Conservation (phyloP, 2,888 invertebrate species). For the Torymus tubicola region DNA sequence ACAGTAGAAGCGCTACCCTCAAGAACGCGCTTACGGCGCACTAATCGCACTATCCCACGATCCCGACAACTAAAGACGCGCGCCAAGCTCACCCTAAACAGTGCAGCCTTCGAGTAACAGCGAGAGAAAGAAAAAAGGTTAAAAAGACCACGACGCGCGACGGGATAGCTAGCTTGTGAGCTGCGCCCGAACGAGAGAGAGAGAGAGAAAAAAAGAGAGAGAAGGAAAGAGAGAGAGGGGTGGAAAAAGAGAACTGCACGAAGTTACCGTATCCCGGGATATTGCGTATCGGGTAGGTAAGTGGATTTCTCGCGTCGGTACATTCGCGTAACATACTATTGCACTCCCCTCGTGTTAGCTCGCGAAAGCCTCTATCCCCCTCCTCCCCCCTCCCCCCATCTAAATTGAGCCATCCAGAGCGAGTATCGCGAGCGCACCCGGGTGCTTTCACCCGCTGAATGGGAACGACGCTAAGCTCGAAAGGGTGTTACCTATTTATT, state of each 20-base stretch:
- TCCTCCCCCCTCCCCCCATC: conserved; percentile 5
- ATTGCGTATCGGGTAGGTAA: conserved; percentile 65
- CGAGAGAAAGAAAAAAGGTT: conserved; percentile 2
- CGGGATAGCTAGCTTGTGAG: not conserved
- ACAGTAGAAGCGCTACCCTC: no score
- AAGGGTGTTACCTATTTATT: conserved; percentile 65
- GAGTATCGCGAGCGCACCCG: conserved; percentile 30
- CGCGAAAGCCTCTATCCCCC: conserved; percentile 62
- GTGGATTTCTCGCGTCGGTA: conserved; percentile 72
- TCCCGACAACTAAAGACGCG: not conserved
- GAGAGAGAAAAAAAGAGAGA: not conserved
- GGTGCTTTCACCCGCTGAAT: conserved; percentile 33
- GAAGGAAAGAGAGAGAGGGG: conserved; percentile 3
- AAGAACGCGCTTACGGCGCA: no score
- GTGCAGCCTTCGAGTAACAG: not conserved
- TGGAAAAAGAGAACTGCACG: conserved; percentile 27
- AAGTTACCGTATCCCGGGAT: conserved; percentile 53
- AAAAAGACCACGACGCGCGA: not conserved
- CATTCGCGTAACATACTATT: conserved; percentile 70
- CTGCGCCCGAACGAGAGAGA: no score
- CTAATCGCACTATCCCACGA: no score
- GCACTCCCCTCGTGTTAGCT: conserved; percentile 71
- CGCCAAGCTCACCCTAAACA: conserved; percentile 29
- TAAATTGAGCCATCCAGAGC: conserved; percentile 69
- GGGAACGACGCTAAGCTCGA: conserved; percentile 59